Evolutionary conservation across 2,888 invertebrate species (phyloP).

Genomic region (Cephus spinipes): DNA sequence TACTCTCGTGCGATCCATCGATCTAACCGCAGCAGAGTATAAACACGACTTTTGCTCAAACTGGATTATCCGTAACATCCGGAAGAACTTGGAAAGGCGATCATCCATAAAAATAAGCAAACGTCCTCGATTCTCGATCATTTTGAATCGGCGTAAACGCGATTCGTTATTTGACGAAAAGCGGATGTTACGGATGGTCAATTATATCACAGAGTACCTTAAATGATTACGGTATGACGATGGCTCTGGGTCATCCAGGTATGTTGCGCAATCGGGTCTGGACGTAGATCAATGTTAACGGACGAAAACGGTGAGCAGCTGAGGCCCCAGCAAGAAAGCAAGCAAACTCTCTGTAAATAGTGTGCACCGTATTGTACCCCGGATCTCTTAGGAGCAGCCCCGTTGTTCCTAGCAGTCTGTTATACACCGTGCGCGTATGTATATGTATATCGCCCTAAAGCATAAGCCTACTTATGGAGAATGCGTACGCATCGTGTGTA

Average conservation of each 20-base stretch:
- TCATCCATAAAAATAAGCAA: not conserved
- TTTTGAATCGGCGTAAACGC: not conserved
- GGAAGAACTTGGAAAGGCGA: not conserved
- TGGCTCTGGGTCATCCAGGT: not conserved
- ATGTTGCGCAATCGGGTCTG: not conserved
- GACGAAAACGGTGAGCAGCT: slow-evolving; percentile 45
- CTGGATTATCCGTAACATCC: not conserved
- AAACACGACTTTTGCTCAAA: not conserved
- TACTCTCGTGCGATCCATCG: not conserved
- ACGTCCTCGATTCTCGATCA: not conserved
- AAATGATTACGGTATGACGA: not conserved
- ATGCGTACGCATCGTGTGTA: not conserved
- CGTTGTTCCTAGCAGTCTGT: slow-evolving; percentile 45
- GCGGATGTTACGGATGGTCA: not conserved
- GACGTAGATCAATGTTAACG: not conserved
- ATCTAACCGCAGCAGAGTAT: not conserved
- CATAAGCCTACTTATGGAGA: not conserved
- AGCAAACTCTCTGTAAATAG: slow-evolving; percentile 48
- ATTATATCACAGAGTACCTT: not conserved
- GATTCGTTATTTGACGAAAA: not conserved
- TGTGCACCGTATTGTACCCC: slow-evolving; percentile 45
- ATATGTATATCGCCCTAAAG: not conserved
- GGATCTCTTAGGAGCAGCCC: slow-evolving; percentile 44
- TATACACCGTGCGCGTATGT: slow-evolving; percentile 30
- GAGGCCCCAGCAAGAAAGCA: slow-evolving; percentile 25